These are phyloP conservation scores for Drosophila navojoa DNA, from an alignment of 1,140 invertebrate genomes.

Conservation along the genomic window DNA sequence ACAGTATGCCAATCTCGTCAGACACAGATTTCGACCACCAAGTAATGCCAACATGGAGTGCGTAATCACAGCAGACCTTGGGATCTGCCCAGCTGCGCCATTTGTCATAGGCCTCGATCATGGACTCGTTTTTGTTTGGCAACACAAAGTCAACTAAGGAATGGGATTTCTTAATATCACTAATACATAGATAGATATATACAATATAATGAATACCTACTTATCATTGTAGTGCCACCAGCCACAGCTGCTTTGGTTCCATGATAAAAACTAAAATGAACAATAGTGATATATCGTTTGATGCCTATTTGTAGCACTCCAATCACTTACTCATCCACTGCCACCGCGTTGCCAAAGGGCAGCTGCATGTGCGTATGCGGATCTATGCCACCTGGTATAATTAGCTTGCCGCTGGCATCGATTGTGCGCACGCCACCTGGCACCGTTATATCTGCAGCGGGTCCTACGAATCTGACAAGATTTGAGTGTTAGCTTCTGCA, in stretches of 20 bases:
- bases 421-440: constrained; percentile 91
- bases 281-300: neutral
- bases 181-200: neutral
- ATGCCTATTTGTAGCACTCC: neutral
- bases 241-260: constrained; percentile 95
- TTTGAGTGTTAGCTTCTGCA: neutral
- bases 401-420: constrained; percentile 92
- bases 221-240: constrained; percentile 96
- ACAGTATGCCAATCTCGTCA: constrained; percentile 92
- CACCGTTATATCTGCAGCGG: constrained; percentile 89
- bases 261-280: constrained; percentile 88
- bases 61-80: constrained; percentile 99
- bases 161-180: neutral
- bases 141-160: constrained; percentile 93
- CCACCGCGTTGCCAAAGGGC: constrained; percentile 92
- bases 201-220: constrained; percentile 84
- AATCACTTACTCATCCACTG: constrained; percentile 88
- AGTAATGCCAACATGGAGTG: constrained; percentile 95
- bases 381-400: constrained; percentile 95
- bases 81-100: constrained; percentile 96
- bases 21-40: constrained; percentile 94
- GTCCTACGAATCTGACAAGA: constrained; percentile 71
- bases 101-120: constrained; percentile 95
- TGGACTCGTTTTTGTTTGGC: constrained; percentile 91
- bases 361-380: constrained; percentile 95